Percentiles rank a stretch among this genome's conserved stretches.
These are phyloP conservation scores for Trichoplusia ni DNA, from an alignment of 1,140 invertebrate genomes.

Conservation along the genomic window DNA sequence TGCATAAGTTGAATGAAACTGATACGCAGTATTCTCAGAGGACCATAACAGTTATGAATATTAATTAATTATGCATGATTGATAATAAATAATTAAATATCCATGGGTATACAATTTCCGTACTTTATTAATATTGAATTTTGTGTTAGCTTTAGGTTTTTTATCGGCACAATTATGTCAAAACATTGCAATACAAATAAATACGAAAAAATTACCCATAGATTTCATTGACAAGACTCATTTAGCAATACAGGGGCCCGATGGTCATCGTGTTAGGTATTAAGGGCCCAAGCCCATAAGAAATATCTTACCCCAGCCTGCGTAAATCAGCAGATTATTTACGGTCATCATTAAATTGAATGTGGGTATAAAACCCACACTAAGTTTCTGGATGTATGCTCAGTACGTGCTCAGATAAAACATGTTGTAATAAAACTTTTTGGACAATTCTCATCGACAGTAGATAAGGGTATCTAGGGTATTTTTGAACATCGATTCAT, in stretches of 20 bases:
- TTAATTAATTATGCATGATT: slow-evolving; percentile 10
- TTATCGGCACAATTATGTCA: no score
- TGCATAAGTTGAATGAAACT: slow-evolving; percentile 17
- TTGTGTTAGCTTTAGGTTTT: no score
- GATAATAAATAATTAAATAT: slow-evolving; percentile 3
- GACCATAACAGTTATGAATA: slow-evolving; percentile 11
- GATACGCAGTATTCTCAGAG: slow-evolving; percentile 13
- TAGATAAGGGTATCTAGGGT: background rate
- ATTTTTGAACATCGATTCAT: background rate
- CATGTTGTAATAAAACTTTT: background rate
- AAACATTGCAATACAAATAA: no score
- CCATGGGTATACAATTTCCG: background rate
- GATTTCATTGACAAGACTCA: no score
- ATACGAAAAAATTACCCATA: no score
- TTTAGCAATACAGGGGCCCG: no score
- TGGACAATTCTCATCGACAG: background rate
- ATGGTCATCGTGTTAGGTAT: no score
- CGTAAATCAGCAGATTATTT: no score
- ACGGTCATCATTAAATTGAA: background rate
- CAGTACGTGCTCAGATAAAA: background rate
- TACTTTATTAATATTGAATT: no score
- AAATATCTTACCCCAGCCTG: no score
- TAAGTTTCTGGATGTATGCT: background rate
- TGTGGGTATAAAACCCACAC: background rate
- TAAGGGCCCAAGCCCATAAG: no score